A percentile compares a stretch with the other conserved stretches of the same genome.
phyloP scores from a whole-genome alignment of 2,888 invertebrate species.

The Diarsia mendica region DNA sequence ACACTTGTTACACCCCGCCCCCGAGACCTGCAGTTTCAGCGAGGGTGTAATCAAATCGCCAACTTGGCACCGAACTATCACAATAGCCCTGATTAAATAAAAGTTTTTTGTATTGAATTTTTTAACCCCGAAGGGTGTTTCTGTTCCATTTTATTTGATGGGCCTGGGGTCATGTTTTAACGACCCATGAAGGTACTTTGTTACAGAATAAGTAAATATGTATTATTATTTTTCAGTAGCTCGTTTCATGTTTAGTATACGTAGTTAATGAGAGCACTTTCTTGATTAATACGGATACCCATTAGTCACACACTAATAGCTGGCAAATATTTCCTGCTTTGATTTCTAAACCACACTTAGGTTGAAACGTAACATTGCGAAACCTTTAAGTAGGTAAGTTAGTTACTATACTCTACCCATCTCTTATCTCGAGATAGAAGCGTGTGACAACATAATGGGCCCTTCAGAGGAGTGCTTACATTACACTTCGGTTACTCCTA shows the following conservation, averaged over 20 bases:
- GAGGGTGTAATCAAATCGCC: conserved; percentile 84
- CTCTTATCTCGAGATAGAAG: conserved; percentile 46
- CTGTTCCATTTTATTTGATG: conserved; percentile 8
- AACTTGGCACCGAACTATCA: conserved; percentile 74
- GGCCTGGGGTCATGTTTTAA: background rate
- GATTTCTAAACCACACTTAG: background rate
- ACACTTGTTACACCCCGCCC: conserved; percentile 88
- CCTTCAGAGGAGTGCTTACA: conserved; percentile 42
- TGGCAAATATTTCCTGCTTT: background rate
- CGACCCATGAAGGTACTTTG: background rate
- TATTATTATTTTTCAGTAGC: background rate
- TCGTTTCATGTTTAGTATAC: background rate
- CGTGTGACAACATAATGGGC: conserved; percentile 44
- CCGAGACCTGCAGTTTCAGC: conserved; percentile 73
- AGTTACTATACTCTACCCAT: background rate
- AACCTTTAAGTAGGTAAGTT: background rate
- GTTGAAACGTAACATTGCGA: background rate
- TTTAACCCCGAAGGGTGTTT: conserved; percentile 26
- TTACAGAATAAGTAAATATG: background rate
- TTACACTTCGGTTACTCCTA: conserved; percentile 43
- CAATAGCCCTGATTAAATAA: conserved; percentile 80
- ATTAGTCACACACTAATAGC: background rate
- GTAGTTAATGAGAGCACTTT: background rate
- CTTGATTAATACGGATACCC: no score
- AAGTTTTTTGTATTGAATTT: conserved; percentile 64